phyloP scores from a whole-genome alignment of 2,113 vertebrate genomes.

The Phaethon lepturus region DNA sequence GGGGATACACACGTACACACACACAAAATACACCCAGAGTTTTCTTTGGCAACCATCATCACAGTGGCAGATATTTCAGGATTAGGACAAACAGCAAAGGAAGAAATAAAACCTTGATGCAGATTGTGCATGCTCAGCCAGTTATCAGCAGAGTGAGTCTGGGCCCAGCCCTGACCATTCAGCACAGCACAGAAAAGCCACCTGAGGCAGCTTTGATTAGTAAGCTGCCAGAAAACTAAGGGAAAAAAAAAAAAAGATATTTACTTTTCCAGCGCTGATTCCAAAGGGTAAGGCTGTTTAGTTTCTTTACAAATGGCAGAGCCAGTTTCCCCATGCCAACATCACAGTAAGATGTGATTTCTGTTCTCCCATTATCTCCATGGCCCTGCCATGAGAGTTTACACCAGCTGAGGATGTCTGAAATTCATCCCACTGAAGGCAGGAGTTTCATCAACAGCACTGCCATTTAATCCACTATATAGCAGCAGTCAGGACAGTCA shows the following conservation, averaged over 20 bases:
- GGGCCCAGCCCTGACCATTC: slow-evolving; percentile 61
- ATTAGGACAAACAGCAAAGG: slow-evolving; percentile 28
- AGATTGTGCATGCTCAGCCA: background rate
- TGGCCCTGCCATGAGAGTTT: background rate
- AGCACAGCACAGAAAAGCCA: background rate
- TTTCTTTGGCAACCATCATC: slow-evolving; percentile 39
- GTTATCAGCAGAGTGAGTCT: background rate
- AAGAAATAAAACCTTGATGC: slow-evolving; percentile 19
- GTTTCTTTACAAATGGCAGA: background rate
- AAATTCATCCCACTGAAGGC: background rate
- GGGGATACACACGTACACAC: background rate
- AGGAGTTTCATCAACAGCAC: background rate
- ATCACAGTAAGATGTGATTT: background rate
- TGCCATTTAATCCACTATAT: background rate
- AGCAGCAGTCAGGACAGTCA: background rate
- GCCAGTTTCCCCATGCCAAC: background rate
- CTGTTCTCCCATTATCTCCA: background rate
- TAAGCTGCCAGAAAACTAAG: background rate
- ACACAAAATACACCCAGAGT: slow-evolving; percentile 18
- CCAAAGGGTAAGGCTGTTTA: background rate
- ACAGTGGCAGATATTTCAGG: slow-evolving; percentile 45
- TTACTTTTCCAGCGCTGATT: background rate
- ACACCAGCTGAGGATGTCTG: background rate
- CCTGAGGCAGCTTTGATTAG: background rate
- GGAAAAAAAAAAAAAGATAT: background rate